phyloP scores from a whole-genome alignment of 1,140 invertebrate species.

The Fopius arisanus region DNA sequence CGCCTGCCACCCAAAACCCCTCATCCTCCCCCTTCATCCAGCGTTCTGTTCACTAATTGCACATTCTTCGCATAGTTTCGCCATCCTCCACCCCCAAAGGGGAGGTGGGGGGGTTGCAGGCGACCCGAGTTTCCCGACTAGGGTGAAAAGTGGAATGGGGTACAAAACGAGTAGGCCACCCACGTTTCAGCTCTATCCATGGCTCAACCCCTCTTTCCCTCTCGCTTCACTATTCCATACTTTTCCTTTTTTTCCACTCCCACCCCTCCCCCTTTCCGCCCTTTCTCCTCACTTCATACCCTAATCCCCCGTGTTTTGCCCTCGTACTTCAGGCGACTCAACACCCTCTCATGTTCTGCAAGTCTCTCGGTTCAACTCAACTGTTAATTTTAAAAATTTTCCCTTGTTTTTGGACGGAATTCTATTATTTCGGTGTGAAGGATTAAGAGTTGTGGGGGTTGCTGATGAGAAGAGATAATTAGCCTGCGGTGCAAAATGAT shows the following conservation, averaged over 20 bases:
- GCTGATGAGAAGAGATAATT: too few relatives aligned
- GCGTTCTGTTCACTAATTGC: conserved; percentile 83
- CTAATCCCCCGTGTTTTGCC: neutral
- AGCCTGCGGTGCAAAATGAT: too few relatives aligned
- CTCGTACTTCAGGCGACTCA: conserved; percentile 2
- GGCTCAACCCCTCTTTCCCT: conserved; percentile 14
- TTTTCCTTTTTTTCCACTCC: conserved; percentile 32
- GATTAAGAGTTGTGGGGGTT: neutral
- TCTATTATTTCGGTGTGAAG: neutral
- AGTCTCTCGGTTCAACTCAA: conserved; percentile 13
- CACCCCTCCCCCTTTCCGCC: conserved; percentile 15
- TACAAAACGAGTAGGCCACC: neutral
- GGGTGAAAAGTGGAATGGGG: conserved; percentile 19
- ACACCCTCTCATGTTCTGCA: neutral
- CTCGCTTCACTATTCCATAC: conserved; percentile 22
- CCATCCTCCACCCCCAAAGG: conserved; percentile 57
- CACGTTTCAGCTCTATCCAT: conserved; percentile 7
- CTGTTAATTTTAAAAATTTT: neutral
- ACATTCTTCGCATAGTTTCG: conserved; percentile 90
- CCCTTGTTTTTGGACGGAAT: neutral
- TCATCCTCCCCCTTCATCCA: conserved; percentile 41
- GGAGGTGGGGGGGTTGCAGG: conserved; percentile 16
- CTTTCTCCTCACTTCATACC: conserved; percentile 35
- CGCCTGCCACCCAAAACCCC: conserved; percentile 9
- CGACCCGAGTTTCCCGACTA: conserved; percentile 15